phyloP scores from a whole-genome alignment of 2,888 invertebrate species.

The Hirtodrosophila cameraria region DNA sequence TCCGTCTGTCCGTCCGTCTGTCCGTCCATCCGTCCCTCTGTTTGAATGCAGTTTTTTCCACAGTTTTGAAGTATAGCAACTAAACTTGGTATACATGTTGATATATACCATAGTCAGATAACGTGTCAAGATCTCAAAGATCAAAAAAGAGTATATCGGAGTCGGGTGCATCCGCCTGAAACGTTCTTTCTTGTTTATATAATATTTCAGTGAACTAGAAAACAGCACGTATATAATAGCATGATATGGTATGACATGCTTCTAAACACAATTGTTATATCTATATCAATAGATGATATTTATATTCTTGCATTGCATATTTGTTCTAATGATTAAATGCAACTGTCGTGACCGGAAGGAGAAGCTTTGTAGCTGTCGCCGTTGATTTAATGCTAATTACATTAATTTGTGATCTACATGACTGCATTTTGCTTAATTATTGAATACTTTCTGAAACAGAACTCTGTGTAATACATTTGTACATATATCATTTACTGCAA shows the following conservation, averaged over 20 bases:
- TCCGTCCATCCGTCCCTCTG: too few species aligned
- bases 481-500: too few species aligned
- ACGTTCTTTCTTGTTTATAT: too few species aligned
- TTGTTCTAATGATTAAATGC: slow-evolving; percentile 28
- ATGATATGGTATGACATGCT: background rate
- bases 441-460: background rate
- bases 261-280: slow-evolving; percentile 13
- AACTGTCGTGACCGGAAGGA: slow-evolving; percentile 65
- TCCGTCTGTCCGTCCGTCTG: too few species aligned
- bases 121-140: too few species aligned
- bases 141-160: too few species aligned
- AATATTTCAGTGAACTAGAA: background rate
- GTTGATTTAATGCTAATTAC: slow-evolving; percentile 47
- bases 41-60: too few species aligned
- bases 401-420: slow-evolving; percentile 26
- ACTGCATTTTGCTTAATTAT: slow-evolving; percentile 21
- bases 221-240: background rate
- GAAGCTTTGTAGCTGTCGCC: slow-evolving; percentile 61
- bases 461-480: too few species aligned
- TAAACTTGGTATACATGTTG: too few species aligned
- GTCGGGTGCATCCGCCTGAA: too few species aligned
- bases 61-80: too few species aligned
- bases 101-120: too few species aligned
- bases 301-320: slow-evolving; percentile 26
- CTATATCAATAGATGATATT: slow-evolving; percentile 14